phyloP scores from a whole-genome alignment of 2,113 vertebrate species.

The Saimiri boliviensis region DNA sequence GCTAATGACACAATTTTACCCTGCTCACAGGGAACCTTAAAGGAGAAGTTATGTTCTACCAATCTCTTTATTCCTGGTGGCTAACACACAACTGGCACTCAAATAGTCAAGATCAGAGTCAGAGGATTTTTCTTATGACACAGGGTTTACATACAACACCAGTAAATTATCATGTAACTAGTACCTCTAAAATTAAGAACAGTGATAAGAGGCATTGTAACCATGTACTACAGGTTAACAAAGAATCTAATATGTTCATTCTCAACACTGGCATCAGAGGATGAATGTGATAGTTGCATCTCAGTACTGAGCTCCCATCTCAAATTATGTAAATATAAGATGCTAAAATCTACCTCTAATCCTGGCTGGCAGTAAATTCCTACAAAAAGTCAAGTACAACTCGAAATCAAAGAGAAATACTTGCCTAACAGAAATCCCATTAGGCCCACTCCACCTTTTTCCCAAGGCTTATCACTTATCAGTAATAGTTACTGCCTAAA shows the following conservation, averaged over 20 bases:
- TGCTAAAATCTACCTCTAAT: not conserved
- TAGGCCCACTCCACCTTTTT: not conserved
- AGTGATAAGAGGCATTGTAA: not conserved
- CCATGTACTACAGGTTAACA: not conserved
- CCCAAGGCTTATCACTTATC: constrained; percentile 3
- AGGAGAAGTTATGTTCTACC: not conserved
- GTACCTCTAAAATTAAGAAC: not conserved
- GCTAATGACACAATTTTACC: not conserved
- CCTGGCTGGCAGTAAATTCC: not conserved
- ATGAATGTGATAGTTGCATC: not conserved
- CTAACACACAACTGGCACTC: not conserved
- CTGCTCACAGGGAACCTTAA: not conserved
- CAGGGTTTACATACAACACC: not conserved
- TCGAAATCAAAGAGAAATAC: not conserved
- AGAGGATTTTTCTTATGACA: not conserved
- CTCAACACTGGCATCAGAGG: not conserved
- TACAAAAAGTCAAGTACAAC: constrained; percentile 7
- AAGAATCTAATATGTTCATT: not conserved
- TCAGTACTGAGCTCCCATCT: not conserved
- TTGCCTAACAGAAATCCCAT: not conserved
- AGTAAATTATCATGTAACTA: not conserved
- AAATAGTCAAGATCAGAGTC: not conserved
- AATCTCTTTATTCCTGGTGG: not conserved
- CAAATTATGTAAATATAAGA: constrained; percentile 18
- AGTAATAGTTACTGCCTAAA: not conserved